Evolutionary conservation across 1,140 invertebrate genomes (phyloP).

Genomic region (Calycopis cecrops): DNA sequence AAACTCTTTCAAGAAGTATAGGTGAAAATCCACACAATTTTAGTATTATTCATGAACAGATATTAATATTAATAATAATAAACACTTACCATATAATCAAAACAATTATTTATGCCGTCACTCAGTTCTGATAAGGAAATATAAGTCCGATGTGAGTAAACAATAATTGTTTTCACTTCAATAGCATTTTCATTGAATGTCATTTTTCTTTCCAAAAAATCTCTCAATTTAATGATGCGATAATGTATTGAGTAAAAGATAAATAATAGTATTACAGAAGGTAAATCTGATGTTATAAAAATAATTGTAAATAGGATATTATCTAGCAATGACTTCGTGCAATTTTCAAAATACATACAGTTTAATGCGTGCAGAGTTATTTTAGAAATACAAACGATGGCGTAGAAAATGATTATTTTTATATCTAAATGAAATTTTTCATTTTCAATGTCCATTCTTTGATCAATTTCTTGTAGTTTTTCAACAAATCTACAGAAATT

Average conservation of each 20-base stretch:
- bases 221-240: constrained; percentile 6
- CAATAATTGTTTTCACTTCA: neutral
- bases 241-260: constrained; percentile 6
- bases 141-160: constrained; percentile 10
- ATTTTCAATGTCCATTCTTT: constrained; percentile 3
- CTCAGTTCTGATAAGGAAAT: constrained; percentile 1
- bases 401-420: constrained; percentile 6
- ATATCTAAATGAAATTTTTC: neutral
- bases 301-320: neutral
- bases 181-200: constrained; percentile 6
- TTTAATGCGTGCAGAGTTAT: neutral
- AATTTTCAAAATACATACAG: neutral
- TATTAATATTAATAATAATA: too few species aligned
- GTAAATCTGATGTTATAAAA: constrained; percentile 1
- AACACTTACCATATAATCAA: constrained; percentile 11
- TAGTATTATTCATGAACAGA: too few species aligned
- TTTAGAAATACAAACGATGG: neutral
- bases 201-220: constrained; percentile 10
- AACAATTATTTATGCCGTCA: constrained; percentile 6
- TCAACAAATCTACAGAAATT: constrained; percentile 1
- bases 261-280: constrained; percentile 9
- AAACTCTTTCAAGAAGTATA: too few species aligned
- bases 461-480: constrained; percentile 10
- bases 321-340: neutral
- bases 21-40: too few species aligned